These are phyloP conservation scores for Champsocephalus esox DNA, from an alignment of 2,797 vertebrate species.

Conservation along the genomic window DNA sequence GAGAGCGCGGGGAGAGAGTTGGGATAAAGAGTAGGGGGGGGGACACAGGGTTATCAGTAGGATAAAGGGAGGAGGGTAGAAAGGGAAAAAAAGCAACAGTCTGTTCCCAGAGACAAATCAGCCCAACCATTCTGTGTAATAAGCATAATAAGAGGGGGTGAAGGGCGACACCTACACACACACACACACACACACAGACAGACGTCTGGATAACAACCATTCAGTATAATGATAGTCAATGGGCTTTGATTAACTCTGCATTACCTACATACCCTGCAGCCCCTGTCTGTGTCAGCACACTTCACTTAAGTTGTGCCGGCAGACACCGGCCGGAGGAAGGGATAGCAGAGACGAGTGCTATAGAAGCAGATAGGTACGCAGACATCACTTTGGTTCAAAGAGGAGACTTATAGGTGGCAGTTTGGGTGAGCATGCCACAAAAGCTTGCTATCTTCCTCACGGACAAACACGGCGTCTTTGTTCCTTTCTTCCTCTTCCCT, in stretches of 20 bases:
- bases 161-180: conserved; percentile 59
- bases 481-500: conserved; percentile 39
- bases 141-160: conserved; percentile 73
- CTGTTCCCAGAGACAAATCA: conserved; percentile 65
- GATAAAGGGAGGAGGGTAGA: conserved; percentile 56
- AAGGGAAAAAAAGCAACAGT: conserved; percentile 72
- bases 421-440: conserved; percentile 17
- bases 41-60: conserved; percentile 48
- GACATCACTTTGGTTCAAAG: conserved; percentile 43
- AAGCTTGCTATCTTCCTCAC: conserved; percentile 29
- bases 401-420: conserved; percentile 8
- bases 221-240: conserved; percentile 73
- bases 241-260: conserved; percentile 66
- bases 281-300: conserved; percentile 59
- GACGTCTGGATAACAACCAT: conserved; percentile 64
- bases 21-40: conserved; percentile 44
- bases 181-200: conserved; percentile 40
- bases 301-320: conserved; percentile 63
- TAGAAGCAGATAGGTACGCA: conserved; percentile 50
- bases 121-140: conserved; percentile 67
- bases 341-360: conserved; percentile 23
- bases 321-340: conserved; percentile 47
- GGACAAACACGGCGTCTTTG: conserved; percentile 7
- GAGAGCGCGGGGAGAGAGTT: conserved; percentile 41
- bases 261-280: conserved; percentile 66